Percentiles rank a stretch among this genome's conserved stretches.
phyloP scores from a whole-genome alignment of 2,113 vertebrate species.

The Diphyllodes magnificus region DNA sequence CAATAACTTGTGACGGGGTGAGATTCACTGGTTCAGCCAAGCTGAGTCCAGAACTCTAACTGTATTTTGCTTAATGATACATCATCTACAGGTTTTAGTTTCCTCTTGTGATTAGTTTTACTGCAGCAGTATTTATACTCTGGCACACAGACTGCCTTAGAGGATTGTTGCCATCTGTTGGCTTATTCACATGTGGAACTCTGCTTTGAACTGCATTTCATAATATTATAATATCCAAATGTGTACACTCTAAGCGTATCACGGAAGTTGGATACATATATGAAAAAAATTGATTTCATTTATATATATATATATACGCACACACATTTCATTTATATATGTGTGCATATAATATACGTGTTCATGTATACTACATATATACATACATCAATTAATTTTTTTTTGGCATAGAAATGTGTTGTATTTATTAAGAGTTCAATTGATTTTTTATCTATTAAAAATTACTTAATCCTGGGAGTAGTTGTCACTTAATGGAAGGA shows the following conservation, averaged over 20 bases:
- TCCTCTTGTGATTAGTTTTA: slow-evolving; percentile 41
- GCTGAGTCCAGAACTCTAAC: not conserved
- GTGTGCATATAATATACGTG: not conserved
- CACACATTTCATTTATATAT: not conserved
- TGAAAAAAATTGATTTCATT: not conserved
- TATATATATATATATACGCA: too few species aligned
- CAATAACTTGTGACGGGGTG: not conserved
- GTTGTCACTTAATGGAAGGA: not conserved
- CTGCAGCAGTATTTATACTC: slow-evolving; percentile 24
- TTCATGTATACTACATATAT: not conserved
- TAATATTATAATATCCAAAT: not conserved
- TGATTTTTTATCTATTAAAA: not conserved
- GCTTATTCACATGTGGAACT: slow-evolving; percentile 18
- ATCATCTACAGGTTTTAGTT: slow-evolving; percentile 13
- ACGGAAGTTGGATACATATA: not conserved
- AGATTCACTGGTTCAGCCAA: not conserved
- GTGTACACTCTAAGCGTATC: not conserved
- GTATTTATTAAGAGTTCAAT: not conserved
- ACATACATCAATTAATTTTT: fast-evolving
- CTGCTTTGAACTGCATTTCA: not conserved
- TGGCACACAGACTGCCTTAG: slow-evolving; percentile 23
- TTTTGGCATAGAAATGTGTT: not conserved
- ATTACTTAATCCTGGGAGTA: not conserved
- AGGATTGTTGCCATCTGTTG: slow-evolving; percentile 53
- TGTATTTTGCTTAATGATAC: slow-evolving; percentile 15